Conservation (phyloP, 2,113 vertebrate species). For the Stigmatopora nigra region DNA sequence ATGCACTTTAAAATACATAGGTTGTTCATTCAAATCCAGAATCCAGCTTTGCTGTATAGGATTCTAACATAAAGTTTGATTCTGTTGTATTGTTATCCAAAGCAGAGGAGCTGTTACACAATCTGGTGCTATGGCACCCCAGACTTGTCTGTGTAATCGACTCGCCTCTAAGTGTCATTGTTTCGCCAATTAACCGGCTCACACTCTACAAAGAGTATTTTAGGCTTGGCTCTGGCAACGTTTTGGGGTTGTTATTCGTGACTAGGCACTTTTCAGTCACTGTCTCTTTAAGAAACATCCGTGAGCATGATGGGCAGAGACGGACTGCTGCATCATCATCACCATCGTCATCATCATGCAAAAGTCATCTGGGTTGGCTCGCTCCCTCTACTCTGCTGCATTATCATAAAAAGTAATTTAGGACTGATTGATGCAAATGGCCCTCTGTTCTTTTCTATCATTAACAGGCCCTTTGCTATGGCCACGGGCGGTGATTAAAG, state of each 20-base stretch:
- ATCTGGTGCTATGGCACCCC: too few relatives aligned
- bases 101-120: too few relatives aligned
- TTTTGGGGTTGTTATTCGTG: not conserved
- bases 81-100: not conserved
- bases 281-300: constrained; percentile 81
- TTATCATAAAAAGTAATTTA: constrained; percentile 99
- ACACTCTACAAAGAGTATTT: not conserved
- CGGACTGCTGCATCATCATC: constrained; percentile 44
- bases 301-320: constrained; percentile 60
- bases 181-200: not conserved
- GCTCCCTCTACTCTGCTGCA: constrained; percentile 86
- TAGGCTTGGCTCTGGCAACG: not conserved
- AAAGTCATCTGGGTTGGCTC: constrained; percentile 80
- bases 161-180: not conserved
- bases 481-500: constrained; percentile 99
- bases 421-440: constrained; percentile 99
- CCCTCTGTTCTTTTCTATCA: constrained; percentile 97
- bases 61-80: not conserved
- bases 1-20: too few relatives aligned
- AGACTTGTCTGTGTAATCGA: not conserved
- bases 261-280: not conserved
- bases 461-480: constrained; percentile 92
- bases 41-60: too few relatives aligned
- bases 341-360: constrained; percentile 84
- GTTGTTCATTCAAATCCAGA: too few relatives aligned